Evolutionary conservation across 2,797 vertebrate species (phyloP).

Genomic region (Onychomys arenicola): DNA sequence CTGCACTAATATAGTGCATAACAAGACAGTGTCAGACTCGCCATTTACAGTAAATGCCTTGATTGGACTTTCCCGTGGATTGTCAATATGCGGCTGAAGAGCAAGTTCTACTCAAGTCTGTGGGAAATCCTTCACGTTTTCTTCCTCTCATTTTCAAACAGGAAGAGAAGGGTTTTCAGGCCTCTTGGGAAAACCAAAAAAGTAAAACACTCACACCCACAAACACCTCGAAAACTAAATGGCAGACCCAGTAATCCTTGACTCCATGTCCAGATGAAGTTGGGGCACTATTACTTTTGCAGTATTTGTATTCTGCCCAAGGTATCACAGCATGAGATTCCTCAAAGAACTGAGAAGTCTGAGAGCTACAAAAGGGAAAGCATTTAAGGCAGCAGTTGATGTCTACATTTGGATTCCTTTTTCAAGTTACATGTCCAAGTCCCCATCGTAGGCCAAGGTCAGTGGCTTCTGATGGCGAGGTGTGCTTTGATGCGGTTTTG

Average conservation of each 20-base stretch:
- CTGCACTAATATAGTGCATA: constrained; percentile 99
- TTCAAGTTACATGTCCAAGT: constrained; percentile 95
- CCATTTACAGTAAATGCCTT: constrained; percentile 89
- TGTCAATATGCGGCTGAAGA: constrained; percentile 87
- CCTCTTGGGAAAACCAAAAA: constrained; percentile 79
- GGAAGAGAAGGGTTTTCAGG: constrained; percentile 84
- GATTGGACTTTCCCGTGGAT: constrained; percentile 84
- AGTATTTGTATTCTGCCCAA: constrained; percentile 83
- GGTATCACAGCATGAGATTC: constrained; percentile 85
- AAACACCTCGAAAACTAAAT: constrained; percentile 74
- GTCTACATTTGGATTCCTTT: constrained; percentile 88
- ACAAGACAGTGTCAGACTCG: constrained; percentile 88
- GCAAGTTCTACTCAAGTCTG: constrained; percentile 83
- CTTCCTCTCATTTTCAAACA: constrained; percentile 84
- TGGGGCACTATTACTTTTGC: constrained; percentile 84
- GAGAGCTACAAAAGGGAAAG: constrained; percentile 88
- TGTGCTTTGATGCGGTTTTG: constrained; percentile 92
- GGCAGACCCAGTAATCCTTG: constrained; percentile 79
- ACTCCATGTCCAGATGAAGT: constrained; percentile 82
- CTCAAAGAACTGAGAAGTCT: constrained; percentile 90
- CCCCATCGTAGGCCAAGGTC: constrained; percentile 97
- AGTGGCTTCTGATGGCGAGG: constrained; percentile 96
- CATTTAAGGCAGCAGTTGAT: constrained; percentile 90
- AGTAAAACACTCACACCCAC: constrained; percentile 73
- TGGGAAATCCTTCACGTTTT: constrained; percentile 73